A percentile compares a stretch with the other conserved stretches of the same genome.
phyloP scores from a whole-genome alignment of 2,113 vertebrate species.

The Trogon melanurus region DNA sequence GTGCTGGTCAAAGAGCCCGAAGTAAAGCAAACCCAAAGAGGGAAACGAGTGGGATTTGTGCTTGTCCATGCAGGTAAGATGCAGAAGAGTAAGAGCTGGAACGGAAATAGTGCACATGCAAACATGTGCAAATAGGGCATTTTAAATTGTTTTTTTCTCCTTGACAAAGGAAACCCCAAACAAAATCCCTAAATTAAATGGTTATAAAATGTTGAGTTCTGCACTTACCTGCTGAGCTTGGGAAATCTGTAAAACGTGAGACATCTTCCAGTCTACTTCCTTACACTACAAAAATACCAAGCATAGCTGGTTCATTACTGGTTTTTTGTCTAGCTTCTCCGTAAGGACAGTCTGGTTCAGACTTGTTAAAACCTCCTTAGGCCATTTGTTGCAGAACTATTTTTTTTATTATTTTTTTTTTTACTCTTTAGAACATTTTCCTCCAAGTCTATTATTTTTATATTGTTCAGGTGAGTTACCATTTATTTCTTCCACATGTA shows the following conservation, averaged over 20 bases:
- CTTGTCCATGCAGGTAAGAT: conserved; percentile 95
- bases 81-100: background rate
- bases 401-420: background rate
- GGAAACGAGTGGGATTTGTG: conserved; percentile 89
- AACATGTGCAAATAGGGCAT: background rate
- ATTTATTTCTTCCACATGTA: background rate
- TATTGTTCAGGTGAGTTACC: background rate
- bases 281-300: background rate
- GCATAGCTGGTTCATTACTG: background rate
- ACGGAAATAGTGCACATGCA: background rate
- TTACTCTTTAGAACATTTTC: background rate
- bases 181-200: background rate
- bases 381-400: background rate
- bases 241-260: background rate
- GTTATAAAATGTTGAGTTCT: background rate
- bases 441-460: background rate
- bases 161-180: background rate
- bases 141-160: background rate
- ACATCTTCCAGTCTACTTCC: background rate
- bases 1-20: conserved; percentile 74
- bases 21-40: conserved; percentile 74
- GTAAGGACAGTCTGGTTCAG: background rate
- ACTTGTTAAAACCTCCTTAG: background rate
- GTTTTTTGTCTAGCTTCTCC: background rate
- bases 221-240: background rate